Evolutionary conservation across 2,888 invertebrate genomes (phyloP), one percentile per base, ranked within the genome.

Genomic region (Leucania comma): DNA sequence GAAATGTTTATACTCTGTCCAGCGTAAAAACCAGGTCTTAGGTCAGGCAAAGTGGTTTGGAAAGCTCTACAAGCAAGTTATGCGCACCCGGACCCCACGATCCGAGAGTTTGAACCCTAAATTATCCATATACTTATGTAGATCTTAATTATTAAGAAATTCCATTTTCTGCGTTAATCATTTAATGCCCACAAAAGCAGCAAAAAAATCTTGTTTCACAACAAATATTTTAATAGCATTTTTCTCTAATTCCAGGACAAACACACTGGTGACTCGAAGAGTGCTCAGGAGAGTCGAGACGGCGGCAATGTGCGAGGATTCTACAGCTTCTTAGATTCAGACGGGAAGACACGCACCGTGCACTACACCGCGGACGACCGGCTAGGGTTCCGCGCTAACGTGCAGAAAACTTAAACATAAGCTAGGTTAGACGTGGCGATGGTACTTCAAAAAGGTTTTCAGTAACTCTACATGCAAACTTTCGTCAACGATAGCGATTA

Each of bases 271-370:
- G 94, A 94, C 81, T 84, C 85, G 3, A 93, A 93, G 70, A 85
- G 91, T 0, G 92, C 90, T 0, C 92, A 93, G 5, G 93, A 93
- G 80, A 81, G 87, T 0, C 83, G 92, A 0, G 88, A 90, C 5
- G 93, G 91, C 0, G 92, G 87, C 38, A 75, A 81, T 0, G 93
- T 94, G 4, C 85, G 82, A 0, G 95, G 95, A 0, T 95, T 85
- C 90, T 95, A 95, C 89, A 90, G 91, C 24, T 92, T 93, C 84
- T 29, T 89, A 32, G 94, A 94, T 68, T 82, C 93, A 0, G 93
- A 93, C 53, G 95, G 95, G 2, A 89, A 90, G 61, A 91, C 89
- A 35, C 88, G 93, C 35, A 92, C 92, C 0, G 94, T 95, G 2
- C 92, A 90, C 72, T 95, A 95, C 90, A 90, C 91, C 0, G 92